Evolutionary conservation across 2,888 invertebrate genomes (phyloP).

Genomic region (Eubasilissa splendida): DNA sequence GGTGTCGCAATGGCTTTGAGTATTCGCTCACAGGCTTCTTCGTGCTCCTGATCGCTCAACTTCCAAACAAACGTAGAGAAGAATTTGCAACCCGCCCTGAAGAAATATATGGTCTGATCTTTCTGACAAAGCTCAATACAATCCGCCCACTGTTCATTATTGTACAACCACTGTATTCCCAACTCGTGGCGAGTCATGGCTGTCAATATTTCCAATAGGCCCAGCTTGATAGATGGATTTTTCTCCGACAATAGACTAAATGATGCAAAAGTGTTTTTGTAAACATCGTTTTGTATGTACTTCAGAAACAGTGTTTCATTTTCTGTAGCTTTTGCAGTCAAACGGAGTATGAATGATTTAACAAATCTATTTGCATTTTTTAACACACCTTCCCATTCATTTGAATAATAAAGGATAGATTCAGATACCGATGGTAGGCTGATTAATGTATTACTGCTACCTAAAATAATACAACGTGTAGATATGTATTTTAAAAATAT

Average conservation of each 20-base stretch:
- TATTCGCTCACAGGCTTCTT: constrained; percentile 71
- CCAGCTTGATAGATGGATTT: constrained; percentile 77
- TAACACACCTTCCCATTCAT: constrained; percentile 62
- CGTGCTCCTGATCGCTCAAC: constrained; percentile 69
- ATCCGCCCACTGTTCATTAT: constrained; percentile 76
- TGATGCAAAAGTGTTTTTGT: constrained; percentile 62
- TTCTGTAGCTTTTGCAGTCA: constrained; percentile 74
- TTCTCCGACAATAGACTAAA: constrained; percentile 63
- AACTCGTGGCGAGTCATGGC: constrained; percentile 75
- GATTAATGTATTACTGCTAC: constrained; percentile 22
- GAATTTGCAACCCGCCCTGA: constrained; percentile 78
- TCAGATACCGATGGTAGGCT: constrained; percentile 41
- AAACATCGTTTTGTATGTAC: constrained; percentile 68
- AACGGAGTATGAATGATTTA: constrained; percentile 76
- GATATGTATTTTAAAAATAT: too few species aligned
- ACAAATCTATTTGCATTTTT: constrained; percentile 64
- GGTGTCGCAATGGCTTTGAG: constrained; percentile 74
- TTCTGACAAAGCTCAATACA: constrained; percentile 76
- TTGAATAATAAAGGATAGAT: constrained; percentile 62
- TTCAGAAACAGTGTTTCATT: constrained; percentile 76
- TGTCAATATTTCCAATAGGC: constrained; percentile 76
- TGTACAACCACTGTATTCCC: constrained; percentile 79
- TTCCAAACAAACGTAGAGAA: constrained; percentile 75
- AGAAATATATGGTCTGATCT: constrained; percentile 81
- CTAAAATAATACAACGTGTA: constrained; percentile 24